These are phyloP conservation scores for Pseudococcus viburni DNA, from an alignment of 2,888 invertebrate species.

Conservation along the genomic window DNA sequence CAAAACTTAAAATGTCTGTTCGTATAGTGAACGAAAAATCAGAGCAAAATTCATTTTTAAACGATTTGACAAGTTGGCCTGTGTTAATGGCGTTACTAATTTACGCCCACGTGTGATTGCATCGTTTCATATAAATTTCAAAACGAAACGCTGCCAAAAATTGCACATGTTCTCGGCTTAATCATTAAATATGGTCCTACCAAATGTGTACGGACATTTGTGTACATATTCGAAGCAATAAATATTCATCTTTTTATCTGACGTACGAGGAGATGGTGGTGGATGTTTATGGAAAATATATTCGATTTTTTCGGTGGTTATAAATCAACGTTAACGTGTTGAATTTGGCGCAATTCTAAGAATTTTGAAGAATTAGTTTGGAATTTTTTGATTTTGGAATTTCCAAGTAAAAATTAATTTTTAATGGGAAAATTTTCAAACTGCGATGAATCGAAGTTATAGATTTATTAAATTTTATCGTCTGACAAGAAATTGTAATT, in stretches of 20 bases:
- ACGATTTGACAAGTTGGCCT: conserved; percentile 28
- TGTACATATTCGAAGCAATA: background rate
- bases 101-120: conserved; percentile 21
- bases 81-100: conserved; percentile 42
- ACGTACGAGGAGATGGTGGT: background rate
- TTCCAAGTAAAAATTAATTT: background rate
- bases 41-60: background rate
- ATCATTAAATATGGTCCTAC: conserved; percentile 6
- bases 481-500: too few relatives aligned
- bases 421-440: background rate
- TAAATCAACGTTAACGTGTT: background rate
- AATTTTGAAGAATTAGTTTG: background rate
- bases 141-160: conserved; percentile 28
- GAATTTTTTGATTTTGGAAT: background rate
- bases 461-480: too few relatives aligned
- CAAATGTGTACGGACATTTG: background rate
- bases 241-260: background rate
- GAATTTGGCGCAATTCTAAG: background rate
- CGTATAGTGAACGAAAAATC: background rate
- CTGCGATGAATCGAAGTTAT: too few relatives aligned
- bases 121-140: background rate
- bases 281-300: background rate
- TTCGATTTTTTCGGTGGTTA: background rate
- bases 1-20: too few relatives aligned
- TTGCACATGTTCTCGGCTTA: conserved; percentile 33